Evolutionary conservation across 64 coral and sea anemone species (phyloP).

Genomic region (Pachyseris speciosa): DNA sequence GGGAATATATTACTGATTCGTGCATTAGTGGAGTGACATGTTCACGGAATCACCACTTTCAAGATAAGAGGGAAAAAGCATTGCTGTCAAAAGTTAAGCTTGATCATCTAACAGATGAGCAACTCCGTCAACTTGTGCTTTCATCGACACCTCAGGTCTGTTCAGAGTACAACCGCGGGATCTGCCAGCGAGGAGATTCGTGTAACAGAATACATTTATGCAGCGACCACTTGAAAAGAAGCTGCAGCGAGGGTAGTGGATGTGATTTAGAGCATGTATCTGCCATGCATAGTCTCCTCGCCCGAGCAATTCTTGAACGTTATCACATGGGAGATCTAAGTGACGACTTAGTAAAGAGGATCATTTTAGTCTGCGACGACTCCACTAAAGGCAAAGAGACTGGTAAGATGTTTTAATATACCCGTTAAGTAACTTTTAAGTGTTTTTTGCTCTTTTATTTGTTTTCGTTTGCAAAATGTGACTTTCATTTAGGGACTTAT

Average conservation of each 20-base stretch:
- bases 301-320: not conserved
- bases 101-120: constrained; percentile 27
- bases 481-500: too few species aligned
- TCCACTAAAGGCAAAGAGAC: not conserved
- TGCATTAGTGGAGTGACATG: constrained; percentile 51
- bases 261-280: constrained; percentile 17
- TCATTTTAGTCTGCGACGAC: constrained; percentile 13
- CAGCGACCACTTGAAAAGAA: not conserved
- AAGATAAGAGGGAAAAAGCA: constrained; percentile 24
- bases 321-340: not conserved
- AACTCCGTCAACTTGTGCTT: constrained; percentile 23
- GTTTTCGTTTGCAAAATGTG: too few species aligned
- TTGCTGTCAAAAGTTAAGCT: constrained; percentile 11
- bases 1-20: constrained; percentile 41
- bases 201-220: constrained; percentile 53
- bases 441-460: not conserved
- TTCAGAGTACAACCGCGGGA: constrained; percentile 53
- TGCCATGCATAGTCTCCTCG: not conserved
- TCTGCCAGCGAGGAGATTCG: not conserved
- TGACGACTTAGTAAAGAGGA: not conserved
- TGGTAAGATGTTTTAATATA: not conserved
- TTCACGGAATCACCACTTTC: constrained; percentile 36
- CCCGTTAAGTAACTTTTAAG: not conserved
- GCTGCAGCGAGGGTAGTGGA: not conserved
- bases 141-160: constrained; percentile 69